Percentiles rank a stretch among this genome's conserved stretches.
Evolutionary conservation across 2,113 vertebrate genomes (phyloP).

Genomic region (Nothobranchius kuhntae): DNA sequence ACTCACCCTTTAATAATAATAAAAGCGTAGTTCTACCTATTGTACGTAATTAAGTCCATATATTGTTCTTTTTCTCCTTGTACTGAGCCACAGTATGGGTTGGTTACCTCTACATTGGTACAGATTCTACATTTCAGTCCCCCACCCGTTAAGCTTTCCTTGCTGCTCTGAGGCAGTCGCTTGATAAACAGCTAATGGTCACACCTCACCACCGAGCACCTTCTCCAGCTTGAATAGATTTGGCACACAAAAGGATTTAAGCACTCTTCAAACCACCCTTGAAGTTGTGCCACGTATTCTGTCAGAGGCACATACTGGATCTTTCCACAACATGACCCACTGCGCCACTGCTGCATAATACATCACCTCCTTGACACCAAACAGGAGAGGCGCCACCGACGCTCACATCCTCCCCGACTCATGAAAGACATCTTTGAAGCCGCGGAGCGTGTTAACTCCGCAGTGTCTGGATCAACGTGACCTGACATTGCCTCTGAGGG

Average conservation of each 20-base stretch:
- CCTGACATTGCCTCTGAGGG: slow-evolving; percentile 45
- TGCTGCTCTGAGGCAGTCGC: not conserved
- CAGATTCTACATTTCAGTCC: too few species aligned
- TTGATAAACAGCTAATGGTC: not conserved
- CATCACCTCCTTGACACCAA: slow-evolving; percentile 64
- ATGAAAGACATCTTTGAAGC: slow-evolving; percentile 60
- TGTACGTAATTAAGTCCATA: too few species aligned
- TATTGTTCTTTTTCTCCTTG: too few species aligned
- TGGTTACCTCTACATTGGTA: too few species aligned
- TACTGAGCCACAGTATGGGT: too few species aligned
- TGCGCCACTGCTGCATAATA: slow-evolving; percentile 57
- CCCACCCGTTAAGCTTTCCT: not conserved
- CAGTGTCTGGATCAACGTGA: slow-evolving; percentile 36
- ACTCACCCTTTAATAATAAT: too few species aligned
- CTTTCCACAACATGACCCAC: slow-evolving; percentile 51
- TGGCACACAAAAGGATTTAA: slow-evolving; percentile 34
- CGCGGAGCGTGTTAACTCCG: slow-evolving; percentile 48
- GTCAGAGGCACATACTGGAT: slow-evolving; percentile 41
- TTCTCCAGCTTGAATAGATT: slow-evolving; percentile 17
- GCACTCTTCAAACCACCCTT: slow-evolving; percentile 30
- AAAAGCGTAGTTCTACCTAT: too few species aligned
- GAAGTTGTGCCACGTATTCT: slow-evolving; percentile 41
- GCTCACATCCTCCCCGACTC: slow-evolving; percentile 46
- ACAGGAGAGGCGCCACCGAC: slow-evolving; percentile 37
- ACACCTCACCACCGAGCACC: not conserved